Evolutionary conservation across 2,113 vertebrate genomes (phyloP).

Genomic region (Melierax canorus): DNA sequence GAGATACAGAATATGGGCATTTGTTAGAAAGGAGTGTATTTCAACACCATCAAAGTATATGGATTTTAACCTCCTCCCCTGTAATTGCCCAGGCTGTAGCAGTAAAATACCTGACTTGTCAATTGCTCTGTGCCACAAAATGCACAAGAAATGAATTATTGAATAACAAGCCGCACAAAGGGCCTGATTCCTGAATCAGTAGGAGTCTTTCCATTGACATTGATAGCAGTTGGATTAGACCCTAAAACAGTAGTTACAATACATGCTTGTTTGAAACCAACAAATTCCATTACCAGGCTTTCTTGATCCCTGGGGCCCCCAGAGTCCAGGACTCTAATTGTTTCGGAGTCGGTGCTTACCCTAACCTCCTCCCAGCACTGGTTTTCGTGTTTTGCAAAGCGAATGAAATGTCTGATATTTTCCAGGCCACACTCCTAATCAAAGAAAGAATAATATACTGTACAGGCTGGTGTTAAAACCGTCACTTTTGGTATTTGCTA

Average conservation of each 20-base stretch:
- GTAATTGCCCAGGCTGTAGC: neutral
- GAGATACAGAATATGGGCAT: slow-evolving; percentile 38
- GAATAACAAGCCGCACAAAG: neutral
- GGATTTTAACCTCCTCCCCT: neutral
- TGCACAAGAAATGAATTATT: neutral
- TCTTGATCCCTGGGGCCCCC: neutral
- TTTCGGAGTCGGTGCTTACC: neutral
- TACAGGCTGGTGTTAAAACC: neutral
- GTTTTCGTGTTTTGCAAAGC: neutral
- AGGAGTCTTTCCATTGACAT: neutral
- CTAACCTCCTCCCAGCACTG: neutral
- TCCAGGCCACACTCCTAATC: slow-evolving; percentile 22
- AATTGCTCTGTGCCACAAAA: neutral
- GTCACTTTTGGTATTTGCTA: neutral
- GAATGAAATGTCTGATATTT: slow-evolving; percentile 12
- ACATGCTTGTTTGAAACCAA: slow-evolving; percentile 1
- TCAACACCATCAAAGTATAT: slow-evolving; percentile 15
- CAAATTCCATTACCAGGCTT: slow-evolving; percentile 19
- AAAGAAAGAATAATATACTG: neutral
- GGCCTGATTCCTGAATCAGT: neutral
- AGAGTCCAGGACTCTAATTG: neutral
- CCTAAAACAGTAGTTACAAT: slow-evolving; percentile 31
- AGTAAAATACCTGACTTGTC: slow-evolving; percentile 22
- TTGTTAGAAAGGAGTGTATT: slow-evolving; percentile 37
- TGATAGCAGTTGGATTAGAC: slow-evolving; percentile 24